Evolutionary conservation across 1,140 invertebrate genomes (phyloP).

Genomic region (Paralvinella palmiformis): DNA sequence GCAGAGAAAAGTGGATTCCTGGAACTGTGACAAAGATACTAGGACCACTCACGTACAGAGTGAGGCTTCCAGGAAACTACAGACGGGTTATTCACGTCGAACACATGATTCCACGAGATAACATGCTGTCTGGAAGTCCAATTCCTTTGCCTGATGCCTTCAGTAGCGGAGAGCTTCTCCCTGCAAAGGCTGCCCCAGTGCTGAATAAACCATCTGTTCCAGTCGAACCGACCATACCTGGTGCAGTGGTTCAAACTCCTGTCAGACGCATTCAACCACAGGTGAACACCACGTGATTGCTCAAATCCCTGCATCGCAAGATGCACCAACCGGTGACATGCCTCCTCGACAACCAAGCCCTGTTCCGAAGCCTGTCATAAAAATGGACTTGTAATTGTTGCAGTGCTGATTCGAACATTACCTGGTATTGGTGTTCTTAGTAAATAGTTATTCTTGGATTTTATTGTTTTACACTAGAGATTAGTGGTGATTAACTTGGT

Average conservation of each 20-base stretch:
- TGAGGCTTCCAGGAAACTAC: not conserved
- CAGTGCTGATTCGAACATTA: constrained; percentile 1
- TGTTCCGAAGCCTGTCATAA: constrained; percentile 1
- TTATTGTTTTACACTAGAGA: constrained; percentile 7
- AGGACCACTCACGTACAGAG: not conserved
- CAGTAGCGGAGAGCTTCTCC: not conserved
- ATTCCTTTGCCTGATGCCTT: not conserved
- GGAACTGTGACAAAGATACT: not conserved
- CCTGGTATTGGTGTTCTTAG: not conserved
- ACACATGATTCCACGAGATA: constrained; percentile 3
- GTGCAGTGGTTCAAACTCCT: constrained; percentile 1
- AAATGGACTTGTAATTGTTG: constrained; percentile 4
- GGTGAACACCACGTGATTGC: not conserved
- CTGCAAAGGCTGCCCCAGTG: constrained; percentile 2
- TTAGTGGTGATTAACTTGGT: constrained; percentile 6
- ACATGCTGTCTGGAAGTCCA: not conserved
- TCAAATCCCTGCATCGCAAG: not conserved
- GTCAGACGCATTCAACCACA: constrained; percentile 4
- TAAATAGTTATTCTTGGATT: not conserved
- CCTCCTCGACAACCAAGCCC: not conserved
- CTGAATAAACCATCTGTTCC: not conserved
- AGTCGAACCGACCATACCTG: constrained; percentile 3
- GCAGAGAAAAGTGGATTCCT: not conserved
- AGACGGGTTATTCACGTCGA: not conserved
- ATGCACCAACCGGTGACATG: not conserved